phyloP scores from a whole-genome alignment of 1,140 invertebrate genomes.

The Hylaeus anthracinus region DNA sequence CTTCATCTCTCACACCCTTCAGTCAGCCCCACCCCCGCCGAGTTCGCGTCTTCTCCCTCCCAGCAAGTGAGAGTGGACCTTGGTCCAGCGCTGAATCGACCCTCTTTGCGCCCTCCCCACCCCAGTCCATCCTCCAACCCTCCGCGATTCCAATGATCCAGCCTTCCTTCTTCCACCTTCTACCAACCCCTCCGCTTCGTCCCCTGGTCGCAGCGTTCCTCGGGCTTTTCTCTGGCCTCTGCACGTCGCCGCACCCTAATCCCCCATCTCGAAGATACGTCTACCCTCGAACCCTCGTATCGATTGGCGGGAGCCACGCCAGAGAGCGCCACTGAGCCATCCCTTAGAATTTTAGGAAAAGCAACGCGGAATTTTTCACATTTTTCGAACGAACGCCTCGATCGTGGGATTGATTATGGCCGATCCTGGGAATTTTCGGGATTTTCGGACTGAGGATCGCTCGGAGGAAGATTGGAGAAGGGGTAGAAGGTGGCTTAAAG shows the following conservation, averaged over 20 bases:
- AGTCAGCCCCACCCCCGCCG: constrained; percentile 37
- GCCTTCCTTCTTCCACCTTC: constrained; percentile 55
- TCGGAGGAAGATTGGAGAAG: too few relatives aligned
- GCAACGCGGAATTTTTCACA: too few relatives aligned
- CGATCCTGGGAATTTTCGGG: too few relatives aligned
- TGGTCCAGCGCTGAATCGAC: constrained; percentile 79
- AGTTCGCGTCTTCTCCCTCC: constrained; percentile 60
- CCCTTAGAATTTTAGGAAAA: constrained; percentile 9
- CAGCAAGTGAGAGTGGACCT: constrained; percentile 78
- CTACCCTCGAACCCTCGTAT: constrained; percentile 71
- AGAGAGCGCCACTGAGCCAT: constrained; percentile 71
- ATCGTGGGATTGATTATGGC: too few relatives aligned
- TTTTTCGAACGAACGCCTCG: too few relatives aligned
- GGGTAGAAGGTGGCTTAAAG: too few relatives aligned
- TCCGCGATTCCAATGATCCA: constrained; percentile 55
- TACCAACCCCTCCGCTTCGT: constrained; percentile 22
- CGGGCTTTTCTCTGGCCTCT: constrained; percentile 57
- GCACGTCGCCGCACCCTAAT: constrained; percentile 78
- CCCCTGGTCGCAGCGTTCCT: constrained; percentile 37
- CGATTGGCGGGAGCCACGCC: constrained; percentile 71
- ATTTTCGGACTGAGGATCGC: too few relatives aligned
- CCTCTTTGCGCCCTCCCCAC: constrained; percentile 66
- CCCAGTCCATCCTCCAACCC: constrained; percentile 33
- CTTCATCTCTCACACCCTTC: constrained; percentile 52
- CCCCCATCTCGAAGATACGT: constrained; percentile 76